phyloP scores from a whole-genome alignment of 2,797 vertebrate species.

The Podarcis siculus region DNA sequence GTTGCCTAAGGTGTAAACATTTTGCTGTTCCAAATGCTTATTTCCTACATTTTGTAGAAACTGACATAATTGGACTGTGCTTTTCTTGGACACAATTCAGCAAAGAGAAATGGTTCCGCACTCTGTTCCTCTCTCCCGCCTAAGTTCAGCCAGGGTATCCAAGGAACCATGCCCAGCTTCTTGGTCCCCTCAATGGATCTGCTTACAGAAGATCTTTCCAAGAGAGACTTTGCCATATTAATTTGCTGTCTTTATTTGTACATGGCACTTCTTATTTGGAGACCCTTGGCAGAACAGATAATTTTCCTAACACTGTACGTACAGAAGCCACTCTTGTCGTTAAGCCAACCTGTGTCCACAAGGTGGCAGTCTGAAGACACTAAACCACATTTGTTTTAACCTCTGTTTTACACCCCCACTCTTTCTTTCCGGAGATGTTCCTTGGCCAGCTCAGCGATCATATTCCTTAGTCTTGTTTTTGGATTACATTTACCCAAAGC shows the following conservation, averaged over 20 bases:
- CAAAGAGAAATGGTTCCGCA: not conserved
- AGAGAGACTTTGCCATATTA: not conserved
- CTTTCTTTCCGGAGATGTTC: not conserved
- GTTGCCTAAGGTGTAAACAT: too few relatives aligned
- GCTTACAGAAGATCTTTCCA: not conserved
- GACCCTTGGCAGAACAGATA: not conserved
- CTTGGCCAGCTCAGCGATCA: not conserved
- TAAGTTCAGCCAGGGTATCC: too few relatives aligned
- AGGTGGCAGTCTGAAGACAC: constrained; percentile 23
- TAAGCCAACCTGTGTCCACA: not conserved
- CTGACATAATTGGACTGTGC: too few relatives aligned
- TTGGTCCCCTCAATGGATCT: not conserved
- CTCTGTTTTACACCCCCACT: not conserved
- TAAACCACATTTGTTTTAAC: not conserved
- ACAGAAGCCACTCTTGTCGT: not conserved
- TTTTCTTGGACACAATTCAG: too few relatives aligned
- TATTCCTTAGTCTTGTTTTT: not conserved
- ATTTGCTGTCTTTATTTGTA: not conserved
- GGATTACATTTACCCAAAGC: not conserved
- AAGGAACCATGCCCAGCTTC: not conserved
- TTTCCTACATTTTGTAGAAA: too few relatives aligned
- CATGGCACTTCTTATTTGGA: not conserved
- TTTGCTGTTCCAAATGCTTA: too few relatives aligned
- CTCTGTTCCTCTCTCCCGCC: not conserved
- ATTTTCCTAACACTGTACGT: not conserved